Evolutionary conservation across 2,888 invertebrate species (phyloP).

Genomic region (Alviniconcha strummeri): DNA sequence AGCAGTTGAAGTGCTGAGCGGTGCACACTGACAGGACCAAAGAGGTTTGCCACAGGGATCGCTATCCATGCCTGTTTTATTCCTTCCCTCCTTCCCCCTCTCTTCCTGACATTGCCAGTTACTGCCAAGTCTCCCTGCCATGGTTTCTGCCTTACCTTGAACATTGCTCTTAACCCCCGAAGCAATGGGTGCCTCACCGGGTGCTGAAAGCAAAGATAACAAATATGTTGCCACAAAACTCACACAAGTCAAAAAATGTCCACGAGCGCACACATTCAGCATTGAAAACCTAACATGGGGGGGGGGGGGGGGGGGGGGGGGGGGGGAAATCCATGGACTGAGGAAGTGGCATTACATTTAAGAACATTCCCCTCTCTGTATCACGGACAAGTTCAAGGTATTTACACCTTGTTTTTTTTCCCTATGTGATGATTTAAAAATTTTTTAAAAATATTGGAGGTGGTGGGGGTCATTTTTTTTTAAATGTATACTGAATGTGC

Average conservation of each 20-base stretch:
- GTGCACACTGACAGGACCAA: conserved; percentile 3
- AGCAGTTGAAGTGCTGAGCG: not conserved
- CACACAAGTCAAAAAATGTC: conserved; percentile 9
- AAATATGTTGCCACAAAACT: conserved; percentile 31
- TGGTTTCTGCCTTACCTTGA: conserved; percentile 26
- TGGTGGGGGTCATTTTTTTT: not conserved
- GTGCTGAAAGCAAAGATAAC: conserved; percentile 32
- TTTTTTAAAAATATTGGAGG: too few species aligned
- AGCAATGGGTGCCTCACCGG: conserved; percentile 23
- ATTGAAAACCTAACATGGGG: too few species aligned
- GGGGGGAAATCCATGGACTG: too few species aligned
- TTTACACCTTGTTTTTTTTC: too few species aligned
- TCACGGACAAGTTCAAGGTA: too few species aligned
- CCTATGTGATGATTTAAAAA: too few species aligned
- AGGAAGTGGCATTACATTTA: too few species aligned
- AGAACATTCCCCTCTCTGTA: too few species aligned
- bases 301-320: too few species aligned
- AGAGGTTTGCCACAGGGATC: not conserved
- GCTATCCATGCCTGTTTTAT: not conserved
- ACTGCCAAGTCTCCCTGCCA: not conserved
- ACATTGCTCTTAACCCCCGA: conserved; percentile 35
- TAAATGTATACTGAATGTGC: not conserved
- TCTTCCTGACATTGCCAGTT: too few species aligned
- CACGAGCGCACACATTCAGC: conserved; percentile 11
- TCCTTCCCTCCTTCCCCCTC: not conserved